Percentiles rank a stretch among this genome's conserved stretches.
These are phyloP conservation scores for Cichladusa arquata DNA, from an alignment of 2,113 vertebrate species.

Conservation along the genomic window DNA sequence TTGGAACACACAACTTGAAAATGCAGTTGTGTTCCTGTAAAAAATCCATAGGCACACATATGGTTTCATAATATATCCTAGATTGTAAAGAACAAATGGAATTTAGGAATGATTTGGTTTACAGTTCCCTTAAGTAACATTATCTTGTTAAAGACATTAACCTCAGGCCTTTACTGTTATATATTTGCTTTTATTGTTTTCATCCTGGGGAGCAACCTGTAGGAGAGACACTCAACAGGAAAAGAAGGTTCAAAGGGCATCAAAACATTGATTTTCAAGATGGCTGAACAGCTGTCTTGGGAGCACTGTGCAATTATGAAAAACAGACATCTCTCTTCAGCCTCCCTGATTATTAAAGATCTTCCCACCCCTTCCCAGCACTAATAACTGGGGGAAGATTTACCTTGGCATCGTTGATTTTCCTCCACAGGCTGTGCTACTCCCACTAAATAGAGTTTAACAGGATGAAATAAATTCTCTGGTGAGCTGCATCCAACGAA, in stretches of 20 bases:
- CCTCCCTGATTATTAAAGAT: constrained; percentile 58
- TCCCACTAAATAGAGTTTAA: neutral
- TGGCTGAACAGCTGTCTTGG: constrained; percentile 76
- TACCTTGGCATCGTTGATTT: neutral
- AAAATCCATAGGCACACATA: constrained; percentile 35
- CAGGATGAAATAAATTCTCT: neutral
- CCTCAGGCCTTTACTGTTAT: constrained; percentile 74
- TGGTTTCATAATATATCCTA: constrained; percentile 64
- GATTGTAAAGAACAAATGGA: constrained; percentile 63
- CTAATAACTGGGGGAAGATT: constrained; percentile 49
- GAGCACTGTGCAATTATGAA: constrained; percentile 72
- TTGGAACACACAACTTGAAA: neutral
- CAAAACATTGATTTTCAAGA: constrained; percentile 84
- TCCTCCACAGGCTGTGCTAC: neutral
- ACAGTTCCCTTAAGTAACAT: constrained; percentile 79
- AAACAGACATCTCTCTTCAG: constrained; percentile 71
- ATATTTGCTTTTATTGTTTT: constrained; percentile 80
- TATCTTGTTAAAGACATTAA: constrained; percentile 83
- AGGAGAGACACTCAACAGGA: constrained; percentile 72
- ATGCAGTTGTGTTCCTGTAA: neutral
- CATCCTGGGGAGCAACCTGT: constrained; percentile 74
- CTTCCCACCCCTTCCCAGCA: neutral
- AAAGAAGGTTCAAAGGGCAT: constrained; percentile 77
- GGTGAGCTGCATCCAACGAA: fast-evolving
- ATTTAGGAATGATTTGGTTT: constrained; percentile 76